A percentile compares a stretch with the other conserved stretches of the same genome.
These are phyloP conservation scores for Pelodytes ibericus DNA, from an alignment of 2,797 vertebrate species.

Conservation along the genomic window DNA sequence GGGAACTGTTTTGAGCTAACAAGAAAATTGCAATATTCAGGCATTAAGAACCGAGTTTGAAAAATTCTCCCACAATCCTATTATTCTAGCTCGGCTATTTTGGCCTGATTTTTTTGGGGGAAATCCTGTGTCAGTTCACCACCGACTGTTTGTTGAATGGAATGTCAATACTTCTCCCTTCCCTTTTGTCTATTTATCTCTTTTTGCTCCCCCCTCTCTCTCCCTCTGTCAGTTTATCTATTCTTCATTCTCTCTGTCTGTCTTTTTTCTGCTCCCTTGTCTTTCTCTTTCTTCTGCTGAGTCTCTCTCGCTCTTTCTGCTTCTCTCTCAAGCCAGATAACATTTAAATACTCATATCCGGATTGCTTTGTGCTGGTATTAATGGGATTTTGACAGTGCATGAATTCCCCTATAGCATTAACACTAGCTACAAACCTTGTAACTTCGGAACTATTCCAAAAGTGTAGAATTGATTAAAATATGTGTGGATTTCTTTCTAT, in stretches of 20 bases:
- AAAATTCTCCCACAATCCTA: too few relatives aligned
- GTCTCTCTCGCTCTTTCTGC: too few relatives aligned
- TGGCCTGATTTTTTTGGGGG: too few relatives aligned
- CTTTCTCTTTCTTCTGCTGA: too few relatives aligned
- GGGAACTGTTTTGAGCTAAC: too few relatives aligned
- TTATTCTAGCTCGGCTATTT: too few relatives aligned
- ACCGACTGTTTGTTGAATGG: too few relatives aligned
- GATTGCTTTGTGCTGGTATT: neutral
- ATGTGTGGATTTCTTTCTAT: neutral
- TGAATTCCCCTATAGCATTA: neutral
- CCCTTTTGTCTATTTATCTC: neutral
- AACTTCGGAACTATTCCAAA: neutral
- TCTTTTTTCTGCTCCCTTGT: too few relatives aligned
- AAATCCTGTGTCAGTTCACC: too few relatives aligned
- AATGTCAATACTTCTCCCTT: too few relatives aligned
- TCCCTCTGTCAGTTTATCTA: neutral
- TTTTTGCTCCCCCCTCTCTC: neutral
- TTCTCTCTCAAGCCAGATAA: neutral
- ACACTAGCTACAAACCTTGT: neutral
- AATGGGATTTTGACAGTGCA: neutral
- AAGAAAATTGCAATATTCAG: too few relatives aligned
- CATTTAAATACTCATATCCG: constrained; percentile 8
- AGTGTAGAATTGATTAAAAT: neutral
- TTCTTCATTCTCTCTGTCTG: neutral
- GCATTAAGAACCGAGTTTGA: too few relatives aligned